phyloP scores from a whole-genome alignment of 2,113 vertebrate species.

The Coptodon rendalli region DNA sequence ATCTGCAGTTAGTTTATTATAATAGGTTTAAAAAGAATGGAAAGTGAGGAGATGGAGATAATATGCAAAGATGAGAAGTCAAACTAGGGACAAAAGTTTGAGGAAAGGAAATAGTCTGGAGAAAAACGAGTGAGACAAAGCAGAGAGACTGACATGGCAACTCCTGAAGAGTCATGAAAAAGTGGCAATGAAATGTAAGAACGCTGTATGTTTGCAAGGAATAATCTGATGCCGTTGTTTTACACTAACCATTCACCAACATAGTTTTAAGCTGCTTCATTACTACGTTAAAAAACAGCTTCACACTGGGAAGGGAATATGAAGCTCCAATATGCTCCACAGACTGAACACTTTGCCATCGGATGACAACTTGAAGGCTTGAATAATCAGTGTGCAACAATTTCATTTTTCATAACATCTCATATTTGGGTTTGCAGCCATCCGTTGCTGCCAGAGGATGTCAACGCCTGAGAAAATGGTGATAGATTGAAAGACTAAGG shows the following conservation, averaged over 20 bases:
- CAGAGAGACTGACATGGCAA: not conserved
- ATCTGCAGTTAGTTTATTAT: slow-evolving; percentile 18
- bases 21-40: not conserved
- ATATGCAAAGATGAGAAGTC: not conserved
- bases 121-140: not conserved
- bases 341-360: not conserved
- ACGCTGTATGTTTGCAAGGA: not conserved
- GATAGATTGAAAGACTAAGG: not conserved
- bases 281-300: not conserved
- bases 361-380: not conserved
- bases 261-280: not conserved
- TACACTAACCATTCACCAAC: not conserved
- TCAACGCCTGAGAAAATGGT: not conserved
- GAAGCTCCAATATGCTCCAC: not conserved
- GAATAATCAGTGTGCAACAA: not conserved
- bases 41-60: not conserved
- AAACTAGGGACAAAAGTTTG: not conserved
- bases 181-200: not conserved
- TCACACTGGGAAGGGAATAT: not conserved
- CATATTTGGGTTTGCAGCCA: not conserved
- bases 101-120: not conserved
- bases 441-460: not conserved
- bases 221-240: not conserved
- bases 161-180: not conserved
- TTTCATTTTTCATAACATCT: not conserved